Base-by-base conservation (phyloP, 2,113 vertebrate genomes). In the Ophiodon elongatus region DNA sequence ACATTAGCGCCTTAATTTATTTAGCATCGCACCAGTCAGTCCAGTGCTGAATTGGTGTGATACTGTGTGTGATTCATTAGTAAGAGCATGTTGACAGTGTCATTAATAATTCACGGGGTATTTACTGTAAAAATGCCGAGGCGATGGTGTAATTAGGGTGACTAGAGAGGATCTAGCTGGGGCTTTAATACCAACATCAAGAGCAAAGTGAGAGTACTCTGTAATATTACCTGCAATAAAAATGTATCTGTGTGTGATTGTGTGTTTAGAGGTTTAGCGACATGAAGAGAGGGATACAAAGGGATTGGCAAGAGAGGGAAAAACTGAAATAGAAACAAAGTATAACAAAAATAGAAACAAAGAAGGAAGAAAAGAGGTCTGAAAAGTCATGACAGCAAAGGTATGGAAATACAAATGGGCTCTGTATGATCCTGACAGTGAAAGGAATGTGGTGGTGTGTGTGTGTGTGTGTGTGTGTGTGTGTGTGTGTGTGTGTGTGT, bases 61-160 rank as follows among this genome's bases (percentile, higher is more conserved):
- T 64, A 69, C 62, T 54, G 62, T 35, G 54, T 27, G 33, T 72
- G 63, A 86, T 73, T 89, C 64, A 89, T 90, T 85, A 79, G 72
- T 62, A 80, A 80, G 63, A 86, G 80, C 63, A 56, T 86, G 91
- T 87, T 73, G 76, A 89, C 88, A 72, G 65, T 41, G n/a, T 73
- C 31, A 88, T 94, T 83, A 79, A 92, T 90, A 74, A 91, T 93
- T 92, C 85, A 85, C 67, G 25, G 47, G 73, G 80, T 89, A 82
- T 88, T 87, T 86, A 82, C 76, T 62, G 65, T 84, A 83, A 83
- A 87, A 85, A 88, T 76, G 71, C 39, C 37, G 72, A 83, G 79
- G 86, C 76, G 64, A n/a, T 71, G 67, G 59, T 70, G 74, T 79
- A 70, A 84, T 93, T 66, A 86, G 72, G 84, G 73, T 63, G 52